Conservation (phyloP, 2,113 vertebrate species). For the Puntigrus tetrazona region DNA sequence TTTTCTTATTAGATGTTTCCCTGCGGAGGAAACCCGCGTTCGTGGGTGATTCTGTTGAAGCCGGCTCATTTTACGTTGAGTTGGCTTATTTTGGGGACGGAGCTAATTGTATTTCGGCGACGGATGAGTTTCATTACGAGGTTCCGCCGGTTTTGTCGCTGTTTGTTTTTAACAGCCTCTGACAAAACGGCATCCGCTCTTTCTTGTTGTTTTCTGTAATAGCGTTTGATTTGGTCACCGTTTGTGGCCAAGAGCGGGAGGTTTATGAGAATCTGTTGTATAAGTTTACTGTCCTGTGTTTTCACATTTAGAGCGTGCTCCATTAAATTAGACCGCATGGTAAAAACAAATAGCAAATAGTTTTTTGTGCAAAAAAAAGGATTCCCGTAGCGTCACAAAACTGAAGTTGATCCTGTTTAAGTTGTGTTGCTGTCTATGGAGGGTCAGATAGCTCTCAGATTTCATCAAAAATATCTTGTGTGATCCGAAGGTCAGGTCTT, state of each 20-base stretch:
- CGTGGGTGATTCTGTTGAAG: constrained; percentile 54
- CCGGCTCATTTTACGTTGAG: constrained; percentile 47
- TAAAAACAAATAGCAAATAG: background rate
- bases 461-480: no score
- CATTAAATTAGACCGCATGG: background rate
- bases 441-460: no score
- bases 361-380: no score
- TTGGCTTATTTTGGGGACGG: constrained; percentile 54
- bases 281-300: background rate
- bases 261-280: background rate
- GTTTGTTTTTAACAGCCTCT: constrained; percentile 52
- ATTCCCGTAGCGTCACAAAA: no score
- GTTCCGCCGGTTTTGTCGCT: background rate
- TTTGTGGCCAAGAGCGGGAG: background rate
- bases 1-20: constrained; percentile 48
- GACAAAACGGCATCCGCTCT: background rate
- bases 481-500: no score
- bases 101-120: constrained; percentile 62
- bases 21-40: constrained; percentile 45
- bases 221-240: background rate
- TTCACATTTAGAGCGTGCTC: background rate
- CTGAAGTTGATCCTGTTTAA: no score
- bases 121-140: constrained; percentile 49
- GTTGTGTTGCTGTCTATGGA: no score
- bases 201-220: constrained; percentile 16